Conservation (phyloP, 2,113 vertebrate genomes). For the Loxodonta africana region DNA sequence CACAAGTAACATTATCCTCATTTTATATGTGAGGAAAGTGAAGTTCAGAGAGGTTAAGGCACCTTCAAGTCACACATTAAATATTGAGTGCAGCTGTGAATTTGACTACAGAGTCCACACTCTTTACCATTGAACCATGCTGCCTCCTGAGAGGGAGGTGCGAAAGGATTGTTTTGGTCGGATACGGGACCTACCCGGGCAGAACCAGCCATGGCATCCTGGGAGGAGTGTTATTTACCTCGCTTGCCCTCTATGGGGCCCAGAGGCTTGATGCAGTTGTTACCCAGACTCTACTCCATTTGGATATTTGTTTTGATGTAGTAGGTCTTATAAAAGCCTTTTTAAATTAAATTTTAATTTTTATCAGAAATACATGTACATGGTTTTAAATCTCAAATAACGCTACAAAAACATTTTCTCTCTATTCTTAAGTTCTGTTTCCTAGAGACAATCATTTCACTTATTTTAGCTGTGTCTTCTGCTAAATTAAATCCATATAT, state of each 20-base stretch:
- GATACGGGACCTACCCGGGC: neutral
- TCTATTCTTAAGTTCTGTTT: conserved; percentile 1
- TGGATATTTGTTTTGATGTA: neutral
- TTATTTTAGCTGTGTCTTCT: conserved; percentile 28
- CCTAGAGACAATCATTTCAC: neutral
- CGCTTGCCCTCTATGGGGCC: neutral
- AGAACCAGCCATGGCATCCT: neutral
- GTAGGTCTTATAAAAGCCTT: neutral
- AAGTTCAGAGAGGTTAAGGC: neutral
- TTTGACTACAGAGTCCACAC: neutral
- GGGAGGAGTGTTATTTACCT: neutral
- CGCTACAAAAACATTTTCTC: neutral
- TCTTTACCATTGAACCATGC: neutral
- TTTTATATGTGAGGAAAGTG: neutral
- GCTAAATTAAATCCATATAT: neutral
- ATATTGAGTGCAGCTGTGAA: neutral
- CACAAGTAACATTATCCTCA: neutral
- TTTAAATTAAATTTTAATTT: conserved; percentile 44
- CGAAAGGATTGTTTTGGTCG: neutral
- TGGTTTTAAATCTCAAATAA: conserved; percentile 29
- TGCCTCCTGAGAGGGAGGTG: neutral
- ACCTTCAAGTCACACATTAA: neutral
- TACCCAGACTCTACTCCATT: neutral
- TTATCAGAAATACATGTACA: neutral
- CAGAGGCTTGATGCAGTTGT: neutral